A percentile compares a stretch with the other conserved stretches of the same genome.
These are phyloP conservation scores for Echinarachnius parma DNA, from an alignment of 53 echinoderm and acorn worm genomes.

Conservation along the genomic window DNA sequence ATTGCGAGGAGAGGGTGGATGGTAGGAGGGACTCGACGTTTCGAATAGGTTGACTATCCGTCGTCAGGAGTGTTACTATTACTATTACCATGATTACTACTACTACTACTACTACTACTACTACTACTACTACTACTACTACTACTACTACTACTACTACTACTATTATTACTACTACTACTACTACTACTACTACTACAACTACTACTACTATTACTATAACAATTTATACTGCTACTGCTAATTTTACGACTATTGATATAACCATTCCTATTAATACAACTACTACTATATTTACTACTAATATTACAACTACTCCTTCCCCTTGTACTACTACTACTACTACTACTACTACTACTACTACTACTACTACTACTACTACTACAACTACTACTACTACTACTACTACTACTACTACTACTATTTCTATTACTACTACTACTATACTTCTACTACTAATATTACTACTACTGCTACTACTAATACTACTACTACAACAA, in stretches of 20 bases:
- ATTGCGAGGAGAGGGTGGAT: too few relatives aligned
- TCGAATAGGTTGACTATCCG: too few relatives aligned
- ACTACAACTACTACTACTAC: not conserved
- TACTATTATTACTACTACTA: not conserved
- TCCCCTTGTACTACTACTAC: not conserved
- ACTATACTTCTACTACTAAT: not conserved
- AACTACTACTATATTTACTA: not conserved
- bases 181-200: not conserved
- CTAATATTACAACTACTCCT: not conserved
- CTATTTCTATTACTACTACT: not conserved
- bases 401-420: not conserved
- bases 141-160: not conserved
- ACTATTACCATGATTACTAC: not conserved
- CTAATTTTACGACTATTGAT: not conserved
- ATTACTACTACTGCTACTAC: not conserved
- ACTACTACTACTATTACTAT: not conserved
- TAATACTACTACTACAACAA: not conserved
- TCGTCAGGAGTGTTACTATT: not conserved
- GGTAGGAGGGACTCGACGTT: too few relatives aligned
- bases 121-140: constrained; percentile 1
- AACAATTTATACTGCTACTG: not conserved
- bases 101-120: not conserved
- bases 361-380: constrained; percentile 11
- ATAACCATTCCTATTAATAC: not conserved
- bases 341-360: constrained; percentile 11